A percentile compares a stretch with the other conserved stretches of the same genome.
phyloP scores from a whole-genome alignment of 2,797 vertebrate species.

The Pipistrellus kuhlii region DNA sequence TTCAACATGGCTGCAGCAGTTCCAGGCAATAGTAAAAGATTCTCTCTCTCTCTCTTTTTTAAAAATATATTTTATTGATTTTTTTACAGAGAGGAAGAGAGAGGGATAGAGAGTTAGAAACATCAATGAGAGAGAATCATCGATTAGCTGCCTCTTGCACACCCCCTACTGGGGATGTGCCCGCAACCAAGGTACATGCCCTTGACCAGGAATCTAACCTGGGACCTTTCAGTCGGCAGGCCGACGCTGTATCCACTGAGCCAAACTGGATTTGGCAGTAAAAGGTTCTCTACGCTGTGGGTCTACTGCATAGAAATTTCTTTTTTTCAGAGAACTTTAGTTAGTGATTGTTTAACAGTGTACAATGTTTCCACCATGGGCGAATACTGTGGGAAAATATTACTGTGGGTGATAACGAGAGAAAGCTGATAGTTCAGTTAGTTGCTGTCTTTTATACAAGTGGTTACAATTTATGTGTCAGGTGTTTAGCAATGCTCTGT shows the following conservation, averaged over 20 bases:
- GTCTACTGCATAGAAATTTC: neutral
- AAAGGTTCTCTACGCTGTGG: neutral
- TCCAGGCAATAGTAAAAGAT: neutral
- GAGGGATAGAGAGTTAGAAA: no score
- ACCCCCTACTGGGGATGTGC: no score
- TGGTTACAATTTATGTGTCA: constrained; percentile 58
- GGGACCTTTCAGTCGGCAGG: no score
- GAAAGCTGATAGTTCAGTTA: constrained; percentile 43
- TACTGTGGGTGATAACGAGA: neutral
- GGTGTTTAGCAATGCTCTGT: neutral
- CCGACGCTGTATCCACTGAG: no score
- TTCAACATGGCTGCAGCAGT: neutral
- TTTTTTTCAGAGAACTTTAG: constrained; percentile 41
- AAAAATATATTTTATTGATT: no score
- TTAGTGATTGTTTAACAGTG: neutral
- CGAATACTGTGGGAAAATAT: neutral
- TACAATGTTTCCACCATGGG: neutral
- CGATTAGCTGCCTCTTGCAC: no score
- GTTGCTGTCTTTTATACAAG: neutral
- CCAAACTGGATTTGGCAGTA: neutral
- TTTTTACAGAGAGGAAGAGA: no score
- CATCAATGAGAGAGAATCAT: no score
- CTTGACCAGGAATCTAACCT: no score
- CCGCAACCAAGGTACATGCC: no score
- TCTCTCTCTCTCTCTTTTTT: neutral